Conservation (phyloP, 2,797 vertebrate genomes). For the Gadopsis marmoratus region DNA sequence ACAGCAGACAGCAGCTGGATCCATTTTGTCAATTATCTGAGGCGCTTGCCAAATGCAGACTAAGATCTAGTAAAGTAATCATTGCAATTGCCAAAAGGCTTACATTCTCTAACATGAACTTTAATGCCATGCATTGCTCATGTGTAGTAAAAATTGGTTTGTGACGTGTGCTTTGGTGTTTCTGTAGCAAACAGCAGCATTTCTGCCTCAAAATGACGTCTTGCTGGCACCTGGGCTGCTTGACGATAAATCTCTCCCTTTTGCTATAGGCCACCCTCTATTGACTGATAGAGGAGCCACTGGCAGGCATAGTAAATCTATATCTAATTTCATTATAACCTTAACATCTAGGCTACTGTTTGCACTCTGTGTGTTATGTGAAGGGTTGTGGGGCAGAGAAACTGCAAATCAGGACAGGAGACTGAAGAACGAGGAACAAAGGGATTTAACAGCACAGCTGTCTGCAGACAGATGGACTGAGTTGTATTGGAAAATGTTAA, state of each 20-base stretch:
- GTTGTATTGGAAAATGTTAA: not conserved
- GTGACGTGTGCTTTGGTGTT: not conserved
- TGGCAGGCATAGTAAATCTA: constrained; percentile 32
- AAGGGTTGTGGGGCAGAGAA: constrained; percentile 23
- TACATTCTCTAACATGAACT: not conserved
- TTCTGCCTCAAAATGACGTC: not conserved
- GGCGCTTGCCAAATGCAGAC: not conserved
- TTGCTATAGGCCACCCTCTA: not conserved
- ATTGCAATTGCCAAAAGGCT: not conserved
- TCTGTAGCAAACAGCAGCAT: not conserved
- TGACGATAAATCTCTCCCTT: constrained; percentile 20
- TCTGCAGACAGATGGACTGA: not conserved
- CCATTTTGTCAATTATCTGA: constrained; percentile 23
- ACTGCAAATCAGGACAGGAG: constrained; percentile 27
- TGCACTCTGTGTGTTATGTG: not conserved
- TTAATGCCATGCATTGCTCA: not conserved
- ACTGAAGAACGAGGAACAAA: constrained; percentile 26
- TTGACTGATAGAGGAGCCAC: constrained; percentile 15
- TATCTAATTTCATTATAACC: constrained; percentile 24
- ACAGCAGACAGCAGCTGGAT: constrained; percentile 18
- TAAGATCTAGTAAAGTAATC: not conserved
- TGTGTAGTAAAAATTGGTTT: not conserved
- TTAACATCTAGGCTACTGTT: not conserved
- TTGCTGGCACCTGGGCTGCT: not conserved
- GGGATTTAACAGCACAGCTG: constrained; percentile 7